Percentiles rank a stretch among this genome's conserved stretches.
These are phyloP conservation scores for Homalodisca vitripennis DNA, from an alignment of 1,140 invertebrate species.

Conservation along the genomic window DNA sequence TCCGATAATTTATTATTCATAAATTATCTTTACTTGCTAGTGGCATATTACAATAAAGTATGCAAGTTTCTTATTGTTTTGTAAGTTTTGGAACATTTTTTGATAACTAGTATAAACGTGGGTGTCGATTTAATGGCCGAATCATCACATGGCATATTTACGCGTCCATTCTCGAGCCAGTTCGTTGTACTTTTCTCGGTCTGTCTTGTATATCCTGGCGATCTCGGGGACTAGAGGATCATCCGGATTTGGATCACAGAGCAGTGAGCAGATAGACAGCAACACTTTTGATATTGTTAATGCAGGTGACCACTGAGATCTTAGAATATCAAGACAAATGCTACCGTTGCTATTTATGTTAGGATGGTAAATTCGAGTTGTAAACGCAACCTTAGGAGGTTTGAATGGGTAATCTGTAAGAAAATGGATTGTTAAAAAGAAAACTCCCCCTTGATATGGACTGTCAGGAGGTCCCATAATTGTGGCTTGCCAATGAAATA, in stretches of 20 bases:
- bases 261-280: conserved; percentile 97
- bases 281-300: conserved; percentile 99
- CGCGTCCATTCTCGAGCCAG: conserved; percentile 97
- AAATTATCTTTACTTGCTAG: too few relatives aligned
- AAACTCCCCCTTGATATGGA: conserved; percentile 98
- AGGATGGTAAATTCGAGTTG: conserved; percentile 99
- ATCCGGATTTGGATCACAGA: conserved; percentile 99
- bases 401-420: conserved; percentile 99
- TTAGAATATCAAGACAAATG: conserved; percentile 98
- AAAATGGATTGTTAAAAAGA: conserved; percentile 99
- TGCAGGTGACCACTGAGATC: conserved; percentile 98
- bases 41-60: too few relatives aligned
- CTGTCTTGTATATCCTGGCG: conserved; percentile 99
- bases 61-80: too few relatives aligned
- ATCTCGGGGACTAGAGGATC: conserved; percentile 99
- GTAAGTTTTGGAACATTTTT: conserved; percentile 23
- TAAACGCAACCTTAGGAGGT: conserved; percentile 98
- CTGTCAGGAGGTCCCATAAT: conserved; percentile 98
- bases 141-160: conserved; percentile 98
- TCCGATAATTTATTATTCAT: too few relatives aligned
- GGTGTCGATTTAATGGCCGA: conserved; percentile 40
- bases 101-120: conserved; percentile 29
- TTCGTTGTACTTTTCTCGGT: conserved; percentile 98
- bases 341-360: conserved; percentile 99
- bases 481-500: conserved; percentile 98